A percentile compares a stretch with the other conserved stretches of the same genome.
Evolutionary conservation across 2,113 vertebrate genomes (phyloP).

Genomic region (Takifugu flavidus): DNA sequence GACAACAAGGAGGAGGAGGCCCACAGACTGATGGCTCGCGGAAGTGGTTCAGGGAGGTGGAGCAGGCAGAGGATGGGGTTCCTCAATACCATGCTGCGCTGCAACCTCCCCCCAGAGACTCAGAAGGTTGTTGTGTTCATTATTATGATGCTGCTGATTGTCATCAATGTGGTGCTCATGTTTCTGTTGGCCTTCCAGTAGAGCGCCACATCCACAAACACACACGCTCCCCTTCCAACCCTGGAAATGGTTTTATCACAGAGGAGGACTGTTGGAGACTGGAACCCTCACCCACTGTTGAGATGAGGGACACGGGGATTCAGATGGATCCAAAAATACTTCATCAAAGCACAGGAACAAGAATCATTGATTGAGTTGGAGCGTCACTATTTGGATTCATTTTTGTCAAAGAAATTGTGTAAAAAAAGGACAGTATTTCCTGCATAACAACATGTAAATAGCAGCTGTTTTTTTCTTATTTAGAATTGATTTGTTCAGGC

Average conservation of each 20-base stretch:
- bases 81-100: constrained; percentile 84
- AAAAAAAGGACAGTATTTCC: background rate
- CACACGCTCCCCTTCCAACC: constrained; percentile 1
- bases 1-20: constrained; percentile 47
- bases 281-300: background rate
- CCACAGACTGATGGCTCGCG: constrained; percentile 61
- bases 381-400: background rate
- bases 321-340: constrained; percentile 58
- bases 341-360: constrained; percentile 55
- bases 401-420: background rate
- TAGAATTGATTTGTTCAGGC: background rate
- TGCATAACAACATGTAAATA: background rate
- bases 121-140: constrained; percentile 92
- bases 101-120: constrained; percentile 92
- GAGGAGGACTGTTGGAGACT: constrained; percentile 1
- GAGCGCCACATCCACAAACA: constrained; percentile 18
- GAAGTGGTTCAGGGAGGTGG: constrained; percentile 78
- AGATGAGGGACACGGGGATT: constrained; percentile 18
- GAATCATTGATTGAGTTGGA: background rate
- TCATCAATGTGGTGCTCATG: constrained; percentile 97
- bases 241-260: background rate
- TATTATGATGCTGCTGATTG: constrained; percentile 93
- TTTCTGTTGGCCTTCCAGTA: constrained; percentile 95
- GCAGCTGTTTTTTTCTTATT: background rate
- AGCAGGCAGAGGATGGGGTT: constrained; percentile 77